Evolutionary conservation across 2,888 invertebrate genomes (phyloP).

Genomic region (Diarsia mendica): DNA sequence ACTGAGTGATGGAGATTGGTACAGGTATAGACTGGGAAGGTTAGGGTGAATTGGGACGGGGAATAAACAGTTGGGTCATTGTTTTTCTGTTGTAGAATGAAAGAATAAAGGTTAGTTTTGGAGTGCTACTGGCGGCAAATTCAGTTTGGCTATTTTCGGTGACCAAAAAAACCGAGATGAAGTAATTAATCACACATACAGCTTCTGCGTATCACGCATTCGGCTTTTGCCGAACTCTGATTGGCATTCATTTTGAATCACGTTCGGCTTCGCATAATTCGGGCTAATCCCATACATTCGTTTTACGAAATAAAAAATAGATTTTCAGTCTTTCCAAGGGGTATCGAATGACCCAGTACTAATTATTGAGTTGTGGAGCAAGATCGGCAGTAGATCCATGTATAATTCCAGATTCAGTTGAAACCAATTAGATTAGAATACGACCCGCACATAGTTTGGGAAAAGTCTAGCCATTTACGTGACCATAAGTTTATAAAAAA

Average conservation of each 20-base stretch:
- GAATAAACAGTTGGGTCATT: not conserved
- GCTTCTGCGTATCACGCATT: not conserved
- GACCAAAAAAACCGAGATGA: not conserved
- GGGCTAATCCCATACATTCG: not conserved
- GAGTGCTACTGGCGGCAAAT: not conserved
- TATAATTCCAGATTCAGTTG: not conserved
- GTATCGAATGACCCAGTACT: not conserved
- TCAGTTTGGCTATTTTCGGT: not conserved
- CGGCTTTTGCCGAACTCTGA: not conserved
- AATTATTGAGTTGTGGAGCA: not conserved
- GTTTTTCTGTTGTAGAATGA: not conserved
- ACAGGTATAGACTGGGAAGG: conserved; percentile 29
- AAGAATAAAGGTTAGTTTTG: not conserved
- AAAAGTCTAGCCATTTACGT: not conserved
- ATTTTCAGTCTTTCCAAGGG: not conserved
- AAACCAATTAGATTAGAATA: not conserved
- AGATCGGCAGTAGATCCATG: not conserved
- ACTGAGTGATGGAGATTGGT: conserved; percentile 43
- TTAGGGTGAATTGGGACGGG: conserved; percentile 9
- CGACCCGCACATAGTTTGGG: not conserved
- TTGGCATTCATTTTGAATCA: not conserved
- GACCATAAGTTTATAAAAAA: no score
- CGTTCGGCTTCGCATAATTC: not conserved
- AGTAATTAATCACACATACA: not conserved
- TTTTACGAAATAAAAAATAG: not conserved